Conservation (phyloP, 2,797 vertebrate species). For the Aldrovandia affinis region DNA sequence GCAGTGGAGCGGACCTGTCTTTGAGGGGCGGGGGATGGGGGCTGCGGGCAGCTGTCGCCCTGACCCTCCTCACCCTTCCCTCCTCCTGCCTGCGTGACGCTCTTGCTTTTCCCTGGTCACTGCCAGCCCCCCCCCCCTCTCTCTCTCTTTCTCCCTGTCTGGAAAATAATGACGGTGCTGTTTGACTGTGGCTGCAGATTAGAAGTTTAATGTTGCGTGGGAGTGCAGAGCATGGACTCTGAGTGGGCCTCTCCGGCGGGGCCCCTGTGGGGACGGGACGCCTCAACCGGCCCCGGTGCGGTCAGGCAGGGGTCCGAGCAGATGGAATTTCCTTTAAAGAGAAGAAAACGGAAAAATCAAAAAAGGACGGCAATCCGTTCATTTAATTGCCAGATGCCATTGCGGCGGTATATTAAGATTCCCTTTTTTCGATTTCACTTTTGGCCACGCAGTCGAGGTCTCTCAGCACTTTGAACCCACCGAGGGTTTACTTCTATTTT, state of each 20-base stretch:
- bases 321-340: neutral
- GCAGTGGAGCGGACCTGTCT: neutral
- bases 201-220: conserved; percentile 35
- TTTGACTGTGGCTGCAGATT: conserved; percentile 44
- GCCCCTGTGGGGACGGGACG: neutral
- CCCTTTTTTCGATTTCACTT: neutral
- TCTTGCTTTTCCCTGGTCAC: conserved; percentile 45
- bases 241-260: neutral
- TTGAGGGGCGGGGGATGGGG: neutral
- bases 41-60: neutral
- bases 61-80: conserved; percentile 18
- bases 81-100: conserved; percentile 43
- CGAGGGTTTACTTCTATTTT: conserved; percentile 31
- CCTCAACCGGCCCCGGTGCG: neutral
- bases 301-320: neutral
- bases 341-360: neutral
- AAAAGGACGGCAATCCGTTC: neutral
- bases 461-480: conserved; percentile 12
- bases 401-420: neutral
- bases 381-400: neutral
- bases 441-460: conserved; percentile 35
- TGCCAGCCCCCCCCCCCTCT: conserved; percentile 5
- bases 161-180: conserved; percentile 52
- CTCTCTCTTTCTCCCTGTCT: conserved; percentile 4
- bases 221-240: neutral